These are phyloP conservation scores for Lepus timidus DNA, from an alignment of 2,113 vertebrate genomes.

Conservation along the genomic window DNA sequence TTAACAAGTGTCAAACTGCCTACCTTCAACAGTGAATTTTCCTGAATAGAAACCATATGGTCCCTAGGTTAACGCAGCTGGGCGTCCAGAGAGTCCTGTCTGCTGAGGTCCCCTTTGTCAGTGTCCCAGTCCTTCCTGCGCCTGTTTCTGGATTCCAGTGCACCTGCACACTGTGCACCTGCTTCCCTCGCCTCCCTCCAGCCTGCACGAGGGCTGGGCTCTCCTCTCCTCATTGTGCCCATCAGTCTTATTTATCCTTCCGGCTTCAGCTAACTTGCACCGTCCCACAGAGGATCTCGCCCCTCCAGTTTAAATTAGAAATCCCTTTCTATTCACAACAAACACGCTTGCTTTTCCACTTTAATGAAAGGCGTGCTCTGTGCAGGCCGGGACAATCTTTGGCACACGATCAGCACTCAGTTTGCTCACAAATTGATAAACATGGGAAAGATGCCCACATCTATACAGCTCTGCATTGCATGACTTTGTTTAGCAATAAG, in stretches of 20 bases:
- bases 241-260: background rate
- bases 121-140: background rate
- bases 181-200: too few species aligned
- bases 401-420: background rate
- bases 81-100: background rate
- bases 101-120: background rate
- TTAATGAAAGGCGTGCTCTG: background rate
- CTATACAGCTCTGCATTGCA: background rate
- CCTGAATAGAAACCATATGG: background rate
- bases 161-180: background rate
- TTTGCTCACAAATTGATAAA: conserved; percentile 47
- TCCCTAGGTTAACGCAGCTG: background rate
- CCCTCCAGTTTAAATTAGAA: background rate
- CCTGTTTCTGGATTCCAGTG: background rate
- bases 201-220: background rate
- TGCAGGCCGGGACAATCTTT: background rate
- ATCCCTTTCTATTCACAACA: background rate
- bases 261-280: background rate
- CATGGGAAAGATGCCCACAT: fast-evolving
- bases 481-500: conserved; percentile 14
- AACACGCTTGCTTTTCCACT: background rate
- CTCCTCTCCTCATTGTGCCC: background rate
- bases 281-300: background rate
- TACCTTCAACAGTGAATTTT: conserved; percentile 27
- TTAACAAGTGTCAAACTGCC: conserved; percentile 29